Percentiles rank a stretch among this genome's conserved stretches.
These are phyloP conservation scores for Glomeris maerens DNA, from an alignment of 1,140 invertebrate species.

Conservation along the genomic window DNA sequence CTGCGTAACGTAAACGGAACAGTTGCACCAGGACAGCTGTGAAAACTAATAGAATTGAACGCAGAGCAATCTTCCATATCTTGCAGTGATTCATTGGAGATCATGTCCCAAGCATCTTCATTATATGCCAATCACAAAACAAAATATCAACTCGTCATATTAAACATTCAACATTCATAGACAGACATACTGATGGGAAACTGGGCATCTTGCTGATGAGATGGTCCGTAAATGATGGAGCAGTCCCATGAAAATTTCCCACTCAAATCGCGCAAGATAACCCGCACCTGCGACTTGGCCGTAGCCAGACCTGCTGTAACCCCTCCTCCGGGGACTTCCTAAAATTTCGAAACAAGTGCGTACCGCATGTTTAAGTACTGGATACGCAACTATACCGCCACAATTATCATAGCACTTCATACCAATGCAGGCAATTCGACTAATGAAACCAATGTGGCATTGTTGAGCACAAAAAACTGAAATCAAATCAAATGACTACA, in stretches of 20 bases:
- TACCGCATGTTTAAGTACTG: not conserved
- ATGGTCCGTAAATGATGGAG: conserved; percentile 57
- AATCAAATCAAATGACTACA: conserved; percentile 26
- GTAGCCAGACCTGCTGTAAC: conserved; percentile 53
- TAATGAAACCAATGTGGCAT: conserved; percentile 64
- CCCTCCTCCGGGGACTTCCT: conserved; percentile 63
- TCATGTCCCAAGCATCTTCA: not conserved
- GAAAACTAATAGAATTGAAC: not conserved
- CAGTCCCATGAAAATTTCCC: conserved; percentile 97
- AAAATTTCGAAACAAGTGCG: conserved; percentile 10
- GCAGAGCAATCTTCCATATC: not conserved
- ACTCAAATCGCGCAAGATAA: conserved; percentile 77
- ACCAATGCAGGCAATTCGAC: conserved; percentile 75
- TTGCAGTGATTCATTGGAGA: not conserved
- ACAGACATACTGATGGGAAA: too few relatives aligned
- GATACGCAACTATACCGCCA: not conserved
- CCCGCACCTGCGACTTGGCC: conserved; percentile 51
- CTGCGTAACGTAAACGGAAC: conserved; percentile 37
- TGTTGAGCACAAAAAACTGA: conserved; percentile 72
- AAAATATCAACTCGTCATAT: not conserved
- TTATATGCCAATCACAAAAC: not conserved
- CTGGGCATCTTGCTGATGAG: conserved; percentile 13
- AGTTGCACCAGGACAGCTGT: not conserved
- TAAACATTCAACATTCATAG: not conserved
- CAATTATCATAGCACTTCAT: too few relatives aligned